These are phyloP conservation scores for Labeo rohita DNA, from an alignment of 2,113 vertebrate species.

Conservation along the genomic window DNA sequence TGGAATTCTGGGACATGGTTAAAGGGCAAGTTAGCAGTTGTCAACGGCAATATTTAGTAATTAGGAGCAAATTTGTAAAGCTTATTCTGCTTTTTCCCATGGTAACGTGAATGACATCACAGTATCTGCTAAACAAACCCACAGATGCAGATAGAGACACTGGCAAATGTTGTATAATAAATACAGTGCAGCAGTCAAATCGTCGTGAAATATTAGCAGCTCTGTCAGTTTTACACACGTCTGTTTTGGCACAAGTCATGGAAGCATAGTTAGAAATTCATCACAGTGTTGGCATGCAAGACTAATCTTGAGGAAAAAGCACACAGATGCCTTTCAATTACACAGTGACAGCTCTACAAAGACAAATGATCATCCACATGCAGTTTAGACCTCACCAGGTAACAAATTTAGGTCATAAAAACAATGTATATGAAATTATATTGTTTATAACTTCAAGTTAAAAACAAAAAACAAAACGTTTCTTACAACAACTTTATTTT, in stretches of 20 bases:
- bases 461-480: no score
- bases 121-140: conserved; percentile 49
- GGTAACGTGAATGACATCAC: conserved; percentile 29
- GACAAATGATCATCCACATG: not conserved
- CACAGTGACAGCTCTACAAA: not conserved
- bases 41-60: not conserved
- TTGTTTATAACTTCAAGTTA: no score
- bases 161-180: conserved; percentile 40
- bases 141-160: conserved; percentile 33
- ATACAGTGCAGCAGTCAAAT: conserved; percentile 7
- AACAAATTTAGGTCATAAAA: no score
- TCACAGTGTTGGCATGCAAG: conserved; percentile 37
- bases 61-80: conserved; percentile 21
- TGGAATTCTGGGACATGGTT: conserved; percentile 2
- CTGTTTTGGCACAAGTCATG: not conserved
- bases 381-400: not conserved
- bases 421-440: no score
- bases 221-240: conserved; percentile 3
- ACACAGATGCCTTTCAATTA: conserved; percentile 1
- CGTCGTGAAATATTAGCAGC: not conserved
- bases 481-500: no score
- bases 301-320: not conserved
- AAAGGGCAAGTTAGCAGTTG: not conserved
- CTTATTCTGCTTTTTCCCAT: not conserved
- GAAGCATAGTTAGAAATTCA: not conserved